Base-by-base conservation (phyloP, 2,113 vertebrate genomes). In the Hippoglossus stenolepis region DNA sequence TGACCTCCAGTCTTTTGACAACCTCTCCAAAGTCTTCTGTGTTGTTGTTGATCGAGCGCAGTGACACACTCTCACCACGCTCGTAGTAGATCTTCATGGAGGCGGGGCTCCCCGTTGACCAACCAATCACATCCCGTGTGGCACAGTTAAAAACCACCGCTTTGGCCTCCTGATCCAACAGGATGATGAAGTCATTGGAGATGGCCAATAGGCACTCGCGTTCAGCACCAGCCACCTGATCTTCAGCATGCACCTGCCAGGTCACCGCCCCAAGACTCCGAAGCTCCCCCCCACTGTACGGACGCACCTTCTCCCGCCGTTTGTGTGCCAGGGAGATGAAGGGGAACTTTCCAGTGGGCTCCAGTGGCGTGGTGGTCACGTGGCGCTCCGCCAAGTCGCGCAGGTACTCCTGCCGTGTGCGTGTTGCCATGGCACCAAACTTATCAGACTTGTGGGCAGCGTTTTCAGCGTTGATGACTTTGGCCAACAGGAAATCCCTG, bases 391-490 rank as follows among this genome's bases (percentile, higher is more conserved):
- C 97, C 80, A 99, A 89, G 87, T 99, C 97, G 83, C 97, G 95
- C 84, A 99, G 93, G 87, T 99, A 99, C 80, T 99, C 97, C 89
- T 99, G 97, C 58, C 97, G 95, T 0, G 97, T 98, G 77, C 97
- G 96, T 3, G 97, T 97, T 4, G 97, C 97, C 97, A 99, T 99
- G 0, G 97, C 97, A 0, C 96, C 95, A 59, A 99, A 99, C 90
- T 99, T 99, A 12, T 98, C 97, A 0, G 97, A 99, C 90, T 99
- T 99, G 86, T 99, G 97, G 84, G 97, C 97, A 40, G 97, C 97
- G 75, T 98, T 99, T 92, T 99, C 97, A 4, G 96, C 97, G 67
- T 99, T 99, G 86, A 98, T 97, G 77, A 98, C 96, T 94, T 99
- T 99, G 86, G 97, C 95, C 80, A 99, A 83, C 71, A 99, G 94